Conservation (phyloP, 92 coral and sea anemone species). For the Virgularia gustaviana region DNA sequence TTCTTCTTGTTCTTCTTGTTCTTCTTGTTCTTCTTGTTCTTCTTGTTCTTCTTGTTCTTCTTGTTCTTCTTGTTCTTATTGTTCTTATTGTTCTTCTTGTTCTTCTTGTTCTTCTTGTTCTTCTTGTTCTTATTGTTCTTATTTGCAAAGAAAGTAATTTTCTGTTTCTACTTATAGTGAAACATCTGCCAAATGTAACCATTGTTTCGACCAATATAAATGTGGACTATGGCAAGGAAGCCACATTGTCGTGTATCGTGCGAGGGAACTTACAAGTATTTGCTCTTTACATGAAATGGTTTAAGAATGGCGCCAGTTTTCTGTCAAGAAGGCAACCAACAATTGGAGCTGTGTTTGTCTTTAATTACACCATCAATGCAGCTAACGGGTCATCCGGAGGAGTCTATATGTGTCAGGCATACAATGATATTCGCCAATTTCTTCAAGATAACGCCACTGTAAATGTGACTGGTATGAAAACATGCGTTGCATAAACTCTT, state of each 20-base stretch:
- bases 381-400: background rate
- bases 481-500: no score
- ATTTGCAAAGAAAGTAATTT: no score
- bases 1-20: no score
- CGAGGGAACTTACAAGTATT: background rate
- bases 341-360: background rate
- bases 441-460: background rate
- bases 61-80: no score
- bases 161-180: no score
- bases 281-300: background rate
- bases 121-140: no score
- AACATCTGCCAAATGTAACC: background rate
- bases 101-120: no score
- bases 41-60: no score
- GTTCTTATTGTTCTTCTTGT: no score
- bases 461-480: background rate
- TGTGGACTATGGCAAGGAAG: background rate
- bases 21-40: no score
- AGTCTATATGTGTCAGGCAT: background rate
- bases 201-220: background rate
- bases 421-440: no score
- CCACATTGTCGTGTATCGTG: background rate
- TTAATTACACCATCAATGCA: background rate
- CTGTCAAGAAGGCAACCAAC: background rate
- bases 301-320: background rate